Evolutionary conservation across 2,797 vertebrate species (phyloP).

Genomic region (Cossypha caffra): DNA sequence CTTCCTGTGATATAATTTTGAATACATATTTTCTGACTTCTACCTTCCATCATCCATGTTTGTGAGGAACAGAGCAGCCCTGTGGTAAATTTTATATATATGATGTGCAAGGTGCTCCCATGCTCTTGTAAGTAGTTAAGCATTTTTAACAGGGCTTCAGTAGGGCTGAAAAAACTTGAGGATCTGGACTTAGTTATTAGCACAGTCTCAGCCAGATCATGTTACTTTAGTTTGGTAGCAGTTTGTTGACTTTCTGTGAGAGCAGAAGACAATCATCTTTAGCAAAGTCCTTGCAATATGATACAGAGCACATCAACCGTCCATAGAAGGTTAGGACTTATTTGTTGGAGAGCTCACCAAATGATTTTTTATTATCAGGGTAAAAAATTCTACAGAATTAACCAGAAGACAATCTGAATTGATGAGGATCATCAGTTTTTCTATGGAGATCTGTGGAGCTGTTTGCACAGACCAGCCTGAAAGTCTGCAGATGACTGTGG

Average conservation of each 20-base stretch:
- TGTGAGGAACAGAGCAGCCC: neutral
- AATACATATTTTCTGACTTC: neutral
- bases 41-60: neutral
- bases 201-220: neutral
- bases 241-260: neutral
- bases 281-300: neutral
- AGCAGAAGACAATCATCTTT: neutral
- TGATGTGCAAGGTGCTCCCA: neutral
- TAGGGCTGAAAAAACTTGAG: neutral
- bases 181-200: neutral
- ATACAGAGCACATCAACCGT: neutral
- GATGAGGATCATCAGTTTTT: neutral
- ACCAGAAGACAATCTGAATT: neutral
- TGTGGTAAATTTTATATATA: neutral
- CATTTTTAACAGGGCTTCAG: neutral
- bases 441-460: neutral
- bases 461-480: neutral
- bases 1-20: neutral
- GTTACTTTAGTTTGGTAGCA: neutral
- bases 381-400: neutral
- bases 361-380: neutral
- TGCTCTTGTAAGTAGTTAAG: neutral
- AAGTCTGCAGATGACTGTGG: neutral
- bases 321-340: neutral
- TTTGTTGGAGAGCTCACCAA: neutral